Base-by-base conservation (phyloP, 2,888 invertebrate genomes). In the Entomobrya multifasciata region DNA sequence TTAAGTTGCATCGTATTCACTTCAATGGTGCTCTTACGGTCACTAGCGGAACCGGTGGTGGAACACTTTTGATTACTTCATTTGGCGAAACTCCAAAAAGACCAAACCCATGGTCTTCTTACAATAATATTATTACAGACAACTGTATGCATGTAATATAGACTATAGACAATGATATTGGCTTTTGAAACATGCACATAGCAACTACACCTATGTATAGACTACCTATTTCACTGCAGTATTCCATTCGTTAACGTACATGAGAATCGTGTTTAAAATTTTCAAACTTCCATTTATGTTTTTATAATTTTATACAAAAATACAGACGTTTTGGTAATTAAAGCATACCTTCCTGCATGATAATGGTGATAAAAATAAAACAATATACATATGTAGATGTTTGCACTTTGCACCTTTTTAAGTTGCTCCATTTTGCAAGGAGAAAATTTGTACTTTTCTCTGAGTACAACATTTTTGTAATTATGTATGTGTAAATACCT, bases 51-150 rank as follows among this genome's bases (percentile, higher is more conserved):
- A 52, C 49, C 67, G 41, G 15, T 22, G 15, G 44, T 15, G 17
- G 74, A 74, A 52, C 49, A 52, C 30, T 49, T 49, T 74, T 74
- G 27, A 52, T 52, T 17, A 20, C 74, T 47, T 49, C 27, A 79
- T 30, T 80, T 80, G 80, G 80, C 80, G 36, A n/a, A 4, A 36
- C 6, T 11, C 80, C 80, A 80, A 80, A 67, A 67, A 65, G 65
- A 79, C 65, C 79, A 65, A 25, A 25, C 25, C 30, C 2, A 49
- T 70, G 30, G 47, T 22, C 49, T 49, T 20, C 47, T 36, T 36
- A 49, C 15, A 49, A 15, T 11, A 13, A 8, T n/a, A 3, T 49
- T 49, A 15, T 13, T 49, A 13, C n/a, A 49, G 13, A 13, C 5
- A 49, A 49, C 5, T 49, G 36, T 36, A 36, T 10, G 13, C n/a